Base-by-base conservation (phyloP, 37 sponge, comb jelly and placozoan species). In the Sycon ciliatum region DNA sequence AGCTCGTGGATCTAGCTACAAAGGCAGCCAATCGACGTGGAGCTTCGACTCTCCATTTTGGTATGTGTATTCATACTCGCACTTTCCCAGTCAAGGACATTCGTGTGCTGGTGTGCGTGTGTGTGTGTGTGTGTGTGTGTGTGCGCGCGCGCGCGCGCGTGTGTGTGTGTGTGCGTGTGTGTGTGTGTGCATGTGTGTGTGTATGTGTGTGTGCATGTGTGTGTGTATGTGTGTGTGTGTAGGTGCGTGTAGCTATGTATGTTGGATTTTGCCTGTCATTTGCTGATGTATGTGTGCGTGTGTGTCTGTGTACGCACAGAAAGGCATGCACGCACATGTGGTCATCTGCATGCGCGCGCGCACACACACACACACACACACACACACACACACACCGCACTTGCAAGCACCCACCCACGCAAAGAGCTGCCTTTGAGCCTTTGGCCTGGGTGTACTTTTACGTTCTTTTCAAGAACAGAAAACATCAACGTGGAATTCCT, bases 211-310 rank as follows among this genome's bases (percentile, higher is more conserved):
- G 49, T 42, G 49, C 49, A 42, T 42, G 49, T 42, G 49, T 42
- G 49, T 42, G 49, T 42, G 49, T 42, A 42, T 42, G 49, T 66
- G 4, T 31, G 71, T 69, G 71, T 30, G 71, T 42, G 71, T 69
- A 46, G 26, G 16, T 46, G 34, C 18, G 46, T 42, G 71, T 69
- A 4, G 16, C 42, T 40, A 29, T 18, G 49, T 42, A 13, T 42
- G 49, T 42, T 9, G 9, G 49, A 18, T 9, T 42, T 9, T 42
- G 49, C 13, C 13, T 42, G 9, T 9, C 13, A 13, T 42, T 18
- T 42, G 49, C 13, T 9, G 9, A 13, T 42, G 49, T 42, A 42
- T 42, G 49, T 42, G 13, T 13, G 13, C 13, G 13, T 42, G 49
- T 42, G 49, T 42, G 49, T 42, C 9, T 42, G 49, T 42, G 49